Conservation (phyloP, 2,113 vertebrate species). For the Salvelinus namaycush region DNA sequence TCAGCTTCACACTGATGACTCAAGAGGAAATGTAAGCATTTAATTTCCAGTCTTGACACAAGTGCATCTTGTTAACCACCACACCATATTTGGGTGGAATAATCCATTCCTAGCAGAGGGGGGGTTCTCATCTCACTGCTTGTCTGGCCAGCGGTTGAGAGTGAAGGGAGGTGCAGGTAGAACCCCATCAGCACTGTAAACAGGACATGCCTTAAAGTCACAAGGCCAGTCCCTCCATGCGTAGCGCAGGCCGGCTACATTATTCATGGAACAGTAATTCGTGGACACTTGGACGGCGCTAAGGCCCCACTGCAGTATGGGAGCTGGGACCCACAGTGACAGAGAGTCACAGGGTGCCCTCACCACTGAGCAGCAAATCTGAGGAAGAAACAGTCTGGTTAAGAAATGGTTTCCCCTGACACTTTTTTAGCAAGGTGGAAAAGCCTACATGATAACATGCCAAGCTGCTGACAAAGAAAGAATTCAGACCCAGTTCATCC, state of each 20-base stretch:
- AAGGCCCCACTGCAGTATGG: conserved; percentile 34
- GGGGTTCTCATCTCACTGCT: neutral
- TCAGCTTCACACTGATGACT: too few relatives aligned
- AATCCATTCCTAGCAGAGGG: neutral
- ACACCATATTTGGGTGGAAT: neutral
- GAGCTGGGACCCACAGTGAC: conserved; percentile 70
- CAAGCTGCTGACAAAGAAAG: neutral
- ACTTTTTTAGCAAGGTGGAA: neutral
- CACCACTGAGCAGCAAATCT: conserved; percentile 79
- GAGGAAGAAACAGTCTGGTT: neutral
- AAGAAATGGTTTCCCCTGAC: neutral
- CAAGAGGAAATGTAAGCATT: too few relatives aligned
- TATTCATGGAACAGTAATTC: conserved; percentile 25
- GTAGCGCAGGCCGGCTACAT: conserved; percentile 77
- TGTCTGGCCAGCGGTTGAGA: neutral
- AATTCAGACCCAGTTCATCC: neutral
- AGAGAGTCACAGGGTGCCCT: neutral
- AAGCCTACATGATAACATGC: neutral
- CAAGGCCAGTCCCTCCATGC: conserved; percentile 91
- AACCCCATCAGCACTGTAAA: conserved; percentile 73
- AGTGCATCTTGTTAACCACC: too few relatives aligned
- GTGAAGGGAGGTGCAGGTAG: conserved; percentile 85
- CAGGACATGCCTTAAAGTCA: conserved; percentile 79
- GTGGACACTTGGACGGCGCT: conserved; percentile 62
- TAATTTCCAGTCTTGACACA: too few relatives aligned